Evolutionary conservation across 2,888 invertebrate species (phyloP).

Genomic region (Prenolepis imparis): DNA sequence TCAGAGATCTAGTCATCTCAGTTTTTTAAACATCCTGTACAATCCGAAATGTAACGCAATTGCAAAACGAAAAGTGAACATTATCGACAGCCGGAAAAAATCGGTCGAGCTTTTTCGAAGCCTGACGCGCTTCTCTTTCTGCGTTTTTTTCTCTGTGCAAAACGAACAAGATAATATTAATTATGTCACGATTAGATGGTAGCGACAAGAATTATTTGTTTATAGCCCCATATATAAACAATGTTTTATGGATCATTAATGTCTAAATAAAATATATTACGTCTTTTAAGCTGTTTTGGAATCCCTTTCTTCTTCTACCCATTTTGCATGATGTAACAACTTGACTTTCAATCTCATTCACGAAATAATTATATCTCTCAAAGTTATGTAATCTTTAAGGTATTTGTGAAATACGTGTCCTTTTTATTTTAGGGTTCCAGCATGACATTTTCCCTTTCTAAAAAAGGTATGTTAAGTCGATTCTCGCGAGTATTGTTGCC

Average conservation of each 20-base stretch:
- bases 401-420: neutral
- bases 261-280: constrained; percentile 81
- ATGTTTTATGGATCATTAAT: constrained; percentile 82
- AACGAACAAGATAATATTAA: constrained; percentile 56
- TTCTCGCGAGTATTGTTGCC: no score
- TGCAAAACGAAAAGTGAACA: constrained; percentile 8
- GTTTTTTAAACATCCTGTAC: constrained; percentile 22
- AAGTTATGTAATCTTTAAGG: neutral
- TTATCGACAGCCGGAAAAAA: constrained; percentile 40
- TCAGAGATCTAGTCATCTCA: constrained; percentile 30
- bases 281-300: constrained; percentile 76
- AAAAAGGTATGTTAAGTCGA: no score
- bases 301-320: constrained; percentile 4
- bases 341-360: neutral
- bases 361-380: neutral
- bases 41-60: constrained; percentile 27
- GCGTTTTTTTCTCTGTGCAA: constrained; percentile 67
- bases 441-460: no score
- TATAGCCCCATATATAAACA: constrained; percentile 78
- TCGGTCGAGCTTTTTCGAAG: constrained; percentile 57
- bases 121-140: constrained; percentile 67
- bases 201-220: constrained; percentile 79
- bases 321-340: neutral
- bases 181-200: constrained; percentile 71
- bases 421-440: neutral